Conservation (phyloP, 2,888 invertebrate species). For the Notocelia uddmanniana region DNA sequence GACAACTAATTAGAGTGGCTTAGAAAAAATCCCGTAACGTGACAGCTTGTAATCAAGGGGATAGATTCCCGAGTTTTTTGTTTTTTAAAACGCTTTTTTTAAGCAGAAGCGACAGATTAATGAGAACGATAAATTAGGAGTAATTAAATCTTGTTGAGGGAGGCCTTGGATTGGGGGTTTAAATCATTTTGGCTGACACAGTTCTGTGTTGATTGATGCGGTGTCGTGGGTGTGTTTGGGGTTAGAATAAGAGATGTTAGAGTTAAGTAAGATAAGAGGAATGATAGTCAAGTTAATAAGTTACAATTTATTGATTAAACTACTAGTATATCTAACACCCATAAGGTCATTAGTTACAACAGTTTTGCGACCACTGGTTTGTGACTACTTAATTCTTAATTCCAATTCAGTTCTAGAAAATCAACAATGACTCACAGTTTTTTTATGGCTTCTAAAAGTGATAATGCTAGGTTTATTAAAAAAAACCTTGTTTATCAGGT, state of each 20-base stretch:
- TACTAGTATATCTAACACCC: no score
- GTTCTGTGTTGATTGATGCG: constrained; percentile 39
- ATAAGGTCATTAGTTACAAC: no score
- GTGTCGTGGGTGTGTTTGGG: constrained; percentile 25
- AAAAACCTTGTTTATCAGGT: no score
- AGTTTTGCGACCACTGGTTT: no score
- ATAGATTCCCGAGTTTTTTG: constrained; percentile 73
- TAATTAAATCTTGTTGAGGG: constrained; percentile 80
- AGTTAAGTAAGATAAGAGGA: not conserved
- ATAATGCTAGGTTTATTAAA: no score
- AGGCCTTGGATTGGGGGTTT: constrained; percentile 40
- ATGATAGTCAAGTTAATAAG: not conserved
- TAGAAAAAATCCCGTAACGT: constrained; percentile 84
- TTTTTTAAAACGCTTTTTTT: constrained; percentile 60
- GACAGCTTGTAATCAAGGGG: constrained; percentile 85
- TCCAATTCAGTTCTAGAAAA: no score
- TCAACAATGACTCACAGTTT: no score
- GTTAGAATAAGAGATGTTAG: not conserved
- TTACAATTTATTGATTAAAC: not conserved
- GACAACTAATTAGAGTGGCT: constrained; percentile 82
- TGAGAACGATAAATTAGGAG: constrained; percentile 79
- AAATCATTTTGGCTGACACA: constrained; percentile 44
- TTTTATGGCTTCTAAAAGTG: no score
- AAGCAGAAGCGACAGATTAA: constrained; percentile 76
- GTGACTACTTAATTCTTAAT: no score